Conservation (phyloP, 2,113 vertebrate species). For the Paedocypris sp. region DNA sequence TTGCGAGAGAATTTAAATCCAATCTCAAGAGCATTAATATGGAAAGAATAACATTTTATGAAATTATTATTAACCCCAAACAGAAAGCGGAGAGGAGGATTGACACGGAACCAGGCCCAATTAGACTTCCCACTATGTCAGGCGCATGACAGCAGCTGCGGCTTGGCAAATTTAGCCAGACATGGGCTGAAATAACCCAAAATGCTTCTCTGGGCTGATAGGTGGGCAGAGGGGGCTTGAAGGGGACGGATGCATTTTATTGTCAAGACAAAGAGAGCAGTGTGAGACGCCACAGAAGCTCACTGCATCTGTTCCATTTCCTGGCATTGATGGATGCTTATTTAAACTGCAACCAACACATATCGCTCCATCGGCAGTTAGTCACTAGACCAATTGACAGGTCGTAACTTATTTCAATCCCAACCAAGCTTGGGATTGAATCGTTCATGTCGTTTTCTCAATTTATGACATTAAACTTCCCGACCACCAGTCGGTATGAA, state of each 20-base stretch:
- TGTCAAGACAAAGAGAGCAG: constrained; percentile 8
- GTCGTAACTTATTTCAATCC: constrained; percentile 20
- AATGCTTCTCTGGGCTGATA: background rate
- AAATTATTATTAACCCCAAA: constrained; percentile 39
- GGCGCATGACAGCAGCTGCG: constrained; percentile 23
- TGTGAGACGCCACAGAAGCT: background rate
- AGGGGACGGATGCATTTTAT: constrained; percentile 25
- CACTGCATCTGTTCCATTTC: background rate
- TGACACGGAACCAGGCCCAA: constrained; percentile 27
- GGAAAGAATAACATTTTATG: constrained; percentile 42
- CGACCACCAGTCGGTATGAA: background rate
- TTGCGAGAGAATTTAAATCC: constrained; percentile 48
- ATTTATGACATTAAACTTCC: constrained; percentile 19
- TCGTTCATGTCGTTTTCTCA: constrained; percentile 6
- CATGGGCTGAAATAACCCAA: constrained; percentile 4
- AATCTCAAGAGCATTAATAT: constrained; percentile 47
- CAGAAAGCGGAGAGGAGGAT: constrained; percentile 31
- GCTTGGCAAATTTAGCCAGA: constrained; percentile 26
- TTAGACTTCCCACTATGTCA: constrained; percentile 27
- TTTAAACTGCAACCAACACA: constrained; percentile 20
- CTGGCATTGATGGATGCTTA: constrained; percentile 20
- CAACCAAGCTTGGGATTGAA: constrained; percentile 8
- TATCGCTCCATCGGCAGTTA: constrained; percentile 18
- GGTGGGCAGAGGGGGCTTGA: background rate
- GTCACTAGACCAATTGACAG: constrained; percentile 21